Percentiles rank a stretch among this genome's conserved stretches.
phyloP scores from a whole-genome alignment of 2,113 vertebrate species.

The Ivindomyrus marchei region DNA sequence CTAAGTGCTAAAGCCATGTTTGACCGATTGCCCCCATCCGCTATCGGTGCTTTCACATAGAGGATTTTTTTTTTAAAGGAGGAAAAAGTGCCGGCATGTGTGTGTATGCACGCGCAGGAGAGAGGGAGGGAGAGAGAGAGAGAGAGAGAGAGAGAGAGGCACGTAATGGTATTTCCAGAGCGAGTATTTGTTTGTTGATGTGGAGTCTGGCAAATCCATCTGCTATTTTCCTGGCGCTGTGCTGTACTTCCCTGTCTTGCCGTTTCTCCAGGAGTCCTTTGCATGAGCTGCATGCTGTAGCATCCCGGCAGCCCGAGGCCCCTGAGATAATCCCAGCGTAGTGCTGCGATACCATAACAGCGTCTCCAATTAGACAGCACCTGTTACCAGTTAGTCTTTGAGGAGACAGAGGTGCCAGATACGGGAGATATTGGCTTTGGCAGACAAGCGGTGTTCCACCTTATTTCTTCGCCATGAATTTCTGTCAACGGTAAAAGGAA shows the following conservation, averaged over 20 bases:
- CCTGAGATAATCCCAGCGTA: neutral
- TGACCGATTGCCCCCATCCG: neutral
- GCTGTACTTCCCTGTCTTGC: neutral
- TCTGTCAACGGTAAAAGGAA: neutral
- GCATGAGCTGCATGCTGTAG: neutral
- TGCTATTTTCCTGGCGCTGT: constrained; percentile 19
- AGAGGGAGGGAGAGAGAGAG: neutral
- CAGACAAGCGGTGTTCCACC: too few species aligned
- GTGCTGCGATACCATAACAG: neutral
- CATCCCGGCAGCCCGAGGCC: neutral
- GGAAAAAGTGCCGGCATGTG: neutral
- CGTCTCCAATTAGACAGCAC: constrained; percentile 3
- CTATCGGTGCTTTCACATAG: neutral
- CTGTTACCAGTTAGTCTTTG: neutral
- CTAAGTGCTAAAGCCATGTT: neutral
- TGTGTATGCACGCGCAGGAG: neutral
- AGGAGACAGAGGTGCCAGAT: neutral
- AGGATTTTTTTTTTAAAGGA: neutral
- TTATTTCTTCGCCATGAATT: neutral
- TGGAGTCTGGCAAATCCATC: constrained; percentile 13
- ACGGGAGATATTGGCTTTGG: neutral
- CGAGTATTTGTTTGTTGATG: neutral
- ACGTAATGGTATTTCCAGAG: constrained; percentile 10
- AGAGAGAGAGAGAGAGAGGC: neutral
- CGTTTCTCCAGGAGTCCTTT: neutral